These are phyloP conservation scores for Pseudococcus viburni DNA, from an alignment of 2,888 invertebrate species.

Conservation along the genomic window DNA sequence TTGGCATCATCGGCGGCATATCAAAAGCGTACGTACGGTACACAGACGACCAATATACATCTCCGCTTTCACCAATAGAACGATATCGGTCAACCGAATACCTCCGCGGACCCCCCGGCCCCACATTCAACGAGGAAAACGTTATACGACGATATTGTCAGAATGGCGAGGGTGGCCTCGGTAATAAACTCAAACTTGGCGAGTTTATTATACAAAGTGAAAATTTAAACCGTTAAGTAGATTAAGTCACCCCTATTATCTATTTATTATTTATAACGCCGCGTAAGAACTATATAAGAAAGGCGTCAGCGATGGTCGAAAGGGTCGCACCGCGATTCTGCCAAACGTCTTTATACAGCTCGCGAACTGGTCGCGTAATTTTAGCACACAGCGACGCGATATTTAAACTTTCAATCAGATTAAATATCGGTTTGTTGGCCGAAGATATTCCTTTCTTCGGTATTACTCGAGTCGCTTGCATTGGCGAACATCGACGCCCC, in stretches of 20 bases:
- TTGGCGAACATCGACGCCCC: not conserved
- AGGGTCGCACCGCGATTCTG: too few relatives aligned
- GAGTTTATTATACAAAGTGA: slow-evolving; percentile 57
- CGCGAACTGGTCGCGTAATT: not conserved
- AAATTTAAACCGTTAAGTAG: slow-evolving; percentile 57
- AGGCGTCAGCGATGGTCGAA: not conserved
- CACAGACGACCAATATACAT: not conserved
- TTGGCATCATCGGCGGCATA: not conserved
- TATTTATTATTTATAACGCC: slow-evolving; percentile 49
- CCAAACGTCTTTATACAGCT: too few relatives aligned
- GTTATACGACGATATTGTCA: not conserved
- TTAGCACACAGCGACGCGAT: not conserved
- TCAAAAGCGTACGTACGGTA: too few relatives aligned
- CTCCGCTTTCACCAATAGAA: not conserved
- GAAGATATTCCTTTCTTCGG: not conserved
- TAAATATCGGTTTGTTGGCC: slow-evolving; percentile 35
- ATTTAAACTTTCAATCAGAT: slow-evolving; percentile 53
- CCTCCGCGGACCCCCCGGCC: not conserved
- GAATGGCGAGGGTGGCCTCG: not conserved
- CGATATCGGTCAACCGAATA: slow-evolving; percentile 39
- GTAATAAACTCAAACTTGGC: slow-evolving; percentile 50
- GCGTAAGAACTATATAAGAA: not conserved
- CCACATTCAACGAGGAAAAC: not conserved
- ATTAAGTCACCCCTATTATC: slow-evolving; percentile 52
- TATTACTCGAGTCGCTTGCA: not conserved